phyloP scores from a whole-genome alignment of 2,888 invertebrate genomes.

The Biston stratarius region DNA sequence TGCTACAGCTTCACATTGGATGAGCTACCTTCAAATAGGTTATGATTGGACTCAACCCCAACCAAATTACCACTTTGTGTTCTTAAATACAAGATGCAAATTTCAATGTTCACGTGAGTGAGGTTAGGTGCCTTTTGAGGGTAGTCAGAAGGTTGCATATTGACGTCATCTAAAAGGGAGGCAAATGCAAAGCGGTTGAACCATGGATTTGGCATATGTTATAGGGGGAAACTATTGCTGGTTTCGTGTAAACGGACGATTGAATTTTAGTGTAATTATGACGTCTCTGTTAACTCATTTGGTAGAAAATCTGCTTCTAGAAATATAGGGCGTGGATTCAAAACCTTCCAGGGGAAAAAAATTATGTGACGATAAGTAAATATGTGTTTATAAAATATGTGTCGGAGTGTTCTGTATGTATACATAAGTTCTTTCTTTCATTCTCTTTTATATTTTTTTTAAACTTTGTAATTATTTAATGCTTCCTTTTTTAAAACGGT shows the following conservation, averaged over 20 bases:
- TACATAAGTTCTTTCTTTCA: no score
- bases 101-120: slow-evolving; percentile 20
- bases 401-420: no score
- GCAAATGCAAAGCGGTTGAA: slow-evolving; percentile 84
- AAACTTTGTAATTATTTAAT: no score
- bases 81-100: background rate
- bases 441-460: no score
- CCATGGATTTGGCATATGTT: slow-evolving; percentile 87
- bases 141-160: slow-evolving; percentile 70
- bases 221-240: slow-evolving; percentile 74
- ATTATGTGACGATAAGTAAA: no score
- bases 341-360: no score
- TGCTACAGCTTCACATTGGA: slow-evolving; percentile 75
- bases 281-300: no score
- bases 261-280: background rate
- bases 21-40: slow-evolving; percentile 57
- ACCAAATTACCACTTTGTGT: slow-evolving; percentile 36
- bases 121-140: slow-evolving; percentile 52
- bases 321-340: no score
- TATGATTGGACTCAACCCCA: slow-evolving; percentile 43
- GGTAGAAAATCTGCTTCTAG: no score
- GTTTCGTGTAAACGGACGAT: slow-evolving; percentile 62
- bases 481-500: no score
- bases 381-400: no score
- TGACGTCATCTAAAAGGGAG: slow-evolving; percentile 85